Evolutionary conservation across 2,888 invertebrate genomes (phyloP).

Genomic region (Agrochola macilenta): DNA sequence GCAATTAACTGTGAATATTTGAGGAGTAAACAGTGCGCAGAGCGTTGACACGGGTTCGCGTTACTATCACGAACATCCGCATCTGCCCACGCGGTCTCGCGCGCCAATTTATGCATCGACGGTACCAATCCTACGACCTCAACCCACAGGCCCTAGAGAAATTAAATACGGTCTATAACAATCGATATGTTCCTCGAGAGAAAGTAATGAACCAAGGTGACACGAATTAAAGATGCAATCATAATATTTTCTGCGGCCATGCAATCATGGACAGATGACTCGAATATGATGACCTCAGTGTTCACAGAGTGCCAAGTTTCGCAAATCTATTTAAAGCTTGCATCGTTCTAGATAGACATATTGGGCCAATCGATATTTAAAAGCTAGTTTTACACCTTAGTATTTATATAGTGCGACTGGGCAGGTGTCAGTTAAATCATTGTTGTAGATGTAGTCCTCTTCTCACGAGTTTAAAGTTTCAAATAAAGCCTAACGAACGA

Average conservation of each 20-base stretch:
- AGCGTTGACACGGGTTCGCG: slow-evolving; percentile 80
- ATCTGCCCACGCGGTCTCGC: slow-evolving; percentile 81
- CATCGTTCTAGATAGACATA: slow-evolving; percentile 56
- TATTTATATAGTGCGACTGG: slow-evolving; percentile 11
- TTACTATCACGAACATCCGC: slow-evolving; percentile 84
- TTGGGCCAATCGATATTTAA: slow-evolving; percentile 48
- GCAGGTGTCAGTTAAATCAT: slow-evolving; percentile 50
- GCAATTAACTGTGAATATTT: slow-evolving; percentile 66
- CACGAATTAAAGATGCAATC: slow-evolving; percentile 47
- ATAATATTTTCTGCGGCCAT: slow-evolving; percentile 38
- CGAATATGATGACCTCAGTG: slow-evolving; percentile 74
- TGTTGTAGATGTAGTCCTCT: slow-evolving; percentile 17
- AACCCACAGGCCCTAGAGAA: slow-evolving; percentile 76
- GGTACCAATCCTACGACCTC: slow-evolving; percentile 77
- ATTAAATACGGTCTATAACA: slow-evolving; percentile 51
- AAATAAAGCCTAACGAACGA: slow-evolving; percentile 50
- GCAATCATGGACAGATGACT: slow-evolving; percentile 53
- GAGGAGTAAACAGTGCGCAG: slow-evolving; percentile 68
- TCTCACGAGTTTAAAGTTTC: slow-evolving; percentile 67
- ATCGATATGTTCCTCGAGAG: slow-evolving; percentile 47
- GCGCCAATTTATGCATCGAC: slow-evolving; percentile 81
- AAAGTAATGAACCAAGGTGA: slow-evolving; percentile 51
- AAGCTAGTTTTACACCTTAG: slow-evolving; percentile 41
- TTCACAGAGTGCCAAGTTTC: slow-evolving; percentile 77
- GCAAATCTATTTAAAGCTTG: slow-evolving; percentile 75